phyloP scores from a whole-genome alignment of 2,888 invertebrate genomes.

The Pammene fasciana region DNA sequence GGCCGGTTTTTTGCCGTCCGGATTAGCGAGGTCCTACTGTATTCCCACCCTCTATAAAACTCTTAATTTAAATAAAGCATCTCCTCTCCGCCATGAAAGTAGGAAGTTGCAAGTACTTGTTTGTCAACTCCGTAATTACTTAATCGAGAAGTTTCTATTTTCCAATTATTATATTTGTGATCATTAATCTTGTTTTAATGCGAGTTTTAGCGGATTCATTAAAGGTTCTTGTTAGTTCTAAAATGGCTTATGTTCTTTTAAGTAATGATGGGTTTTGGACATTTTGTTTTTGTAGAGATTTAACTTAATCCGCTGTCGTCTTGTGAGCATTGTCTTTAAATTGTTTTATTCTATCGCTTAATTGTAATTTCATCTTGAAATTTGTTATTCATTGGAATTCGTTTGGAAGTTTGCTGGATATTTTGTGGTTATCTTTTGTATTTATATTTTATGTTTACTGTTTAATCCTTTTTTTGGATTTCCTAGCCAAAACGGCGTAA shows the following conservation, averaged over 20 bases:
- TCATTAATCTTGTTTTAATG: slow-evolving; percentile 38
- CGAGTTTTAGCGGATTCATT: slow-evolving; percentile 25
- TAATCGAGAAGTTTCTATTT: slow-evolving; percentile 34
- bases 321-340: slow-evolving; percentile 20
- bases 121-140: slow-evolving; percentile 41
- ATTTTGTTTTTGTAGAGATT: background rate
- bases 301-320: slow-evolving; percentile 15
- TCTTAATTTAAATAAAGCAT: slow-evolving; percentile 1
- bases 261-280: background rate
- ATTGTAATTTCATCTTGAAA: slow-evolving; percentile 12
- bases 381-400: slow-evolving; percentile 5
- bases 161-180: slow-evolving; percentile 33
- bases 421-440: background rate
- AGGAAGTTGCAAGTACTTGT: slow-evolving; percentile 20
- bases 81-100: background rate
- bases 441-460: background rate
- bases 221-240: background rate
- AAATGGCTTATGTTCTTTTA: background rate
- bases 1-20: too few species aligned
- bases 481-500: too few species aligned
- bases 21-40: too few species aligned
- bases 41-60: background rate
- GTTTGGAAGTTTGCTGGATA: background rate
- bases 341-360: slow-evolving; percentile 18
- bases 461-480: background rate